A percentile compares a stretch with the other conserved stretches of the same genome.
phyloP scores from a whole-genome alignment of 2,797 vertebrate species.

The Microchirus variegatus region DNA sequence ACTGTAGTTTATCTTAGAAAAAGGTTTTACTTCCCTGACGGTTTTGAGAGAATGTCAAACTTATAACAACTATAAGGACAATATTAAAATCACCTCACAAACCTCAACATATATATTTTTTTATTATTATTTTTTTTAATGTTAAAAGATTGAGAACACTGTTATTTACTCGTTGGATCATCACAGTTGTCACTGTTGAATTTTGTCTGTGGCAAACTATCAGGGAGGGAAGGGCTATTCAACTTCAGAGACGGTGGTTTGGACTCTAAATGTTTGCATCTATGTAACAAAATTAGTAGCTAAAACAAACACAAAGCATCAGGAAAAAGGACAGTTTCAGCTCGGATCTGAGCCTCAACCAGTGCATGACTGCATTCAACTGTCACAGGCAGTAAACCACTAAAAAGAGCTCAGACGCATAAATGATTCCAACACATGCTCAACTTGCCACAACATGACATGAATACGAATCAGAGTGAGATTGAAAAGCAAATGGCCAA shows the following conservation, averaged over 20 bases:
- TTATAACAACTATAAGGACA: slow-evolving; percentile 14
- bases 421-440: slow-evolving; percentile 33
- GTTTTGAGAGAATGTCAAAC: slow-evolving; percentile 10
- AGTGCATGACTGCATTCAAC: slow-evolving; percentile 6
- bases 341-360: slow-evolving; percentile 4
- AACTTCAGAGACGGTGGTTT: too few relatives aligned
- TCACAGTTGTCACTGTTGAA: slow-evolving; percentile 5
- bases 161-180: neutral
- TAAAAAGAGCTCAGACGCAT: slow-evolving; percentile 11
- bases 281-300: too few relatives aligned
- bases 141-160: slow-evolving; percentile 13
- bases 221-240: too few relatives aligned
- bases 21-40: slow-evolving; percentile 10
- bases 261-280: too few relatives aligned
- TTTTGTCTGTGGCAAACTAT: too few relatives aligned
- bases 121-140: neutral
- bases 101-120: neutral
- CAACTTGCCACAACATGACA: slow-evolving; percentile 16
- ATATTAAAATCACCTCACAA: slow-evolving; percentile 15
- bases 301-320: too few relatives aligned
- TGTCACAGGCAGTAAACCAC: slow-evolving; percentile 21
- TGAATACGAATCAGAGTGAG: slow-evolving; percentile 41
- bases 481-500: slow-evolving; percentile 38
- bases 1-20: slow-evolving; percentile 2
- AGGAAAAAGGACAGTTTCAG: slow-evolving; percentile 17